These are phyloP conservation scores for Addax nasomaculatus DNA, from an alignment of 2,113 vertebrate genomes.

Conservation along the genomic window DNA sequence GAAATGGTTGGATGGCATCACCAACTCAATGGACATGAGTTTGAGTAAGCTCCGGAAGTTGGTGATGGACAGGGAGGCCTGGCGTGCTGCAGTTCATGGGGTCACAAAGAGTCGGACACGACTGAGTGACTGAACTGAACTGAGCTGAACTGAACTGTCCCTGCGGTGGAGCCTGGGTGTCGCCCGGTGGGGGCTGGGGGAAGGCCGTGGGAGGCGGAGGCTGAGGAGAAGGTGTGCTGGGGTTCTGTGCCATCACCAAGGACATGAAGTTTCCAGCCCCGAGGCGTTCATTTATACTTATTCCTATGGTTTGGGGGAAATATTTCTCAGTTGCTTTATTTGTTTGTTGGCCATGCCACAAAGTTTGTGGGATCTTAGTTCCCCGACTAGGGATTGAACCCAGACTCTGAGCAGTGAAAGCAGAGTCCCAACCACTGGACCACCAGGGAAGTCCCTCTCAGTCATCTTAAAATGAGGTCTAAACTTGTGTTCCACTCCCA, in stretches of 20 bases:
- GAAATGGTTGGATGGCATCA: not conserved
- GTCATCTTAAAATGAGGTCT: not conserved
- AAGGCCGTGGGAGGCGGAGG: not conserved
- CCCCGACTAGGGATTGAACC: not conserved
- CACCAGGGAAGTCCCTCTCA: not conserved
- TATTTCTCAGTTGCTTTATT: not conserved
- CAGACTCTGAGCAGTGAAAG: not conserved
- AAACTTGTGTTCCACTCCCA: not conserved
- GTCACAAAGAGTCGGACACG: fast-evolving
- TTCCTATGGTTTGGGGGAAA: not conserved
- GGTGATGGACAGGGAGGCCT: not conserved
- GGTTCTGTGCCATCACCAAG: not conserved
- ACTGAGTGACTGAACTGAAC: not conserved
- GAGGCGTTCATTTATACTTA: not conserved
- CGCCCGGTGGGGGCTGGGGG: fast-evolving
- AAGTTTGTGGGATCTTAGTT: not conserved
- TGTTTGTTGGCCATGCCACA: not conserved
- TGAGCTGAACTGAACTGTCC: not conserved
- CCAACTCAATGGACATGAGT: not conserved
- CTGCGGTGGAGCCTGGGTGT: not conserved
- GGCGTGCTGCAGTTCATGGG: not conserved
- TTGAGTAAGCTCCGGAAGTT: not conserved
- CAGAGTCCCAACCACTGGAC: not conserved
- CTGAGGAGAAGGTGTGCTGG: not conserved
- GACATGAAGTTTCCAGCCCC: not conserved